Base-by-base conservation (phyloP, 2,888 invertebrate genomes). In the Apodemia mormo region DNA sequence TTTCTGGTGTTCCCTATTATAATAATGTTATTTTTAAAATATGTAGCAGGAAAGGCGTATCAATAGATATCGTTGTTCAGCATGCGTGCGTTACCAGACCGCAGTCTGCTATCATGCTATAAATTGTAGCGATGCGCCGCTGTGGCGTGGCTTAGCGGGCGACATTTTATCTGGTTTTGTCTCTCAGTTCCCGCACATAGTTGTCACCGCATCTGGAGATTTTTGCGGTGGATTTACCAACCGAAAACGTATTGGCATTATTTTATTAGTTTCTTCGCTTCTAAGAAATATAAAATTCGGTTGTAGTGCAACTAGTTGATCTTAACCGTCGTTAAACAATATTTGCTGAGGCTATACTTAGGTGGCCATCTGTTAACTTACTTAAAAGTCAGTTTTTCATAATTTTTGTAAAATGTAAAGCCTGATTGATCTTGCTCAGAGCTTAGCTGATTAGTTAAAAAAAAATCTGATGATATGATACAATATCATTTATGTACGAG, bases 121-220 rank as follows among this genome's bases (percentile, higher is more conserved):
- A 86, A 85, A 85, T 86, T 81, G 81, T 79, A 75, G 76, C 76
- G 79, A 80, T 79, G 84, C 76, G 79, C 79, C 78, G 81, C 79
- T 83, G 82, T 80, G 82, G 82, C 76, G 78, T 72, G 71, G 83
- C 80, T 81, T 79, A 80, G 80, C 81, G 76, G 68, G 71, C 74
- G 75, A 77, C 81, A 77, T 82, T 82, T 82, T 83, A 82, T 81
- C 80, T 76, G 75, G 74, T 73, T 79, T 78, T 82, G 79, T 82
- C 83, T 83, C 70, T 70, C 66, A 52, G 67, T 70, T 52, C 68
- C 29, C 52, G 66, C 65, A 71, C 52, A 71, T 69, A 65, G 54
- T 56, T 68, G 69, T 71, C 66, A 67, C 69, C 68, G 58, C 73
- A 67, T 71, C 70, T 73, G 68, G 45, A 69, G 43, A 68, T 72